phyloP scores from a whole-genome alignment of 2,797 vertebrate genomes.

The Nyctalus aviator region DNA sequence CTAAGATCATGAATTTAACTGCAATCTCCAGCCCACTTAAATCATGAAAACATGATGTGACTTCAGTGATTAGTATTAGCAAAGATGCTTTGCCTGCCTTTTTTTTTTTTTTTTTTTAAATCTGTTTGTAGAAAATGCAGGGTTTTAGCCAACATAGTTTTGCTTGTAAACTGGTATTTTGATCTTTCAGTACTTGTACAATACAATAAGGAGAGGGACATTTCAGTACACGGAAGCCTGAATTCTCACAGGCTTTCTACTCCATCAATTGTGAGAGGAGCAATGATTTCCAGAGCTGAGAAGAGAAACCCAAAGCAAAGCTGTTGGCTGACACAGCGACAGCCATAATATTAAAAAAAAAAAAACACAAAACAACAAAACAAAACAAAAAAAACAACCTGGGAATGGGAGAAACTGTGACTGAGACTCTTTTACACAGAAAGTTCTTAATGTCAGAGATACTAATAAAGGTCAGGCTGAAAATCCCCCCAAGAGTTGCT shows the following conservation, averaged over 20 bases:
- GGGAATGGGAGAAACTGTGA: background rate
- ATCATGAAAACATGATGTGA: background rate
- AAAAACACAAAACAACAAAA: too few relatives aligned
- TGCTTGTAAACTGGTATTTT: slow-evolving; percentile 5
- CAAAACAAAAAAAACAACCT: background rate
- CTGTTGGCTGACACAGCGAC: background rate
- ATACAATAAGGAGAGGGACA: slow-evolving; percentile 10
- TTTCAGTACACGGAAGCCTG: background rate
- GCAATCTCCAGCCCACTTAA: background rate
- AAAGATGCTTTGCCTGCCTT: background rate
- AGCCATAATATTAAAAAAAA: background rate
- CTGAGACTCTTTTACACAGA: background rate
- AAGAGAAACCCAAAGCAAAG: slow-evolving; percentile 52
- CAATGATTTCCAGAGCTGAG: slow-evolving; percentile 26
- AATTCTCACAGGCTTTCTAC: slow-evolving; percentile 2
- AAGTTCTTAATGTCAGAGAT: background rate
- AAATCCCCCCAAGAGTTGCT: slow-evolving; percentile 27
- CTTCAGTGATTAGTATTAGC: slow-evolving; percentile 44
- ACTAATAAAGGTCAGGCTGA: slow-evolving; percentile 51
- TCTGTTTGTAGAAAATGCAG: background rate
- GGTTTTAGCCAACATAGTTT: background rate
- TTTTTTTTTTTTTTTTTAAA: too few relatives aligned
- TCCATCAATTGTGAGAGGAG: slow-evolving; percentile 39
- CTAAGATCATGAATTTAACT: background rate
- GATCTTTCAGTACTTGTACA: background rate